Conservation (phyloP, 1,140 invertebrate genomes). For the Oedothorax gibbosus region DNA sequence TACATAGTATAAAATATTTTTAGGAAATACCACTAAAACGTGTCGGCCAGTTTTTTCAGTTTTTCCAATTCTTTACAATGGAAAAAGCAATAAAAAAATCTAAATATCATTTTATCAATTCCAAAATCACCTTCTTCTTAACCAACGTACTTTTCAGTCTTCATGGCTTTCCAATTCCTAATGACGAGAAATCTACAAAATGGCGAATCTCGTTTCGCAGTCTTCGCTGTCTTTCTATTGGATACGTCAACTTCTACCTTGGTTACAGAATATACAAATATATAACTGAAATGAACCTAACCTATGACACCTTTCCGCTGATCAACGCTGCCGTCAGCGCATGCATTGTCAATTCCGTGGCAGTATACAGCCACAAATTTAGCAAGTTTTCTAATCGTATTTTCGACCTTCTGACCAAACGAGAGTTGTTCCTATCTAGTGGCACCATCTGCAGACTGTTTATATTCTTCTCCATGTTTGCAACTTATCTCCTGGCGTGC, state of each 20-base stretch:
- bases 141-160: slow-evolving; percentile 4
- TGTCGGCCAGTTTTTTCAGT: too few species aligned
- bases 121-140: not conserved
- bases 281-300: slow-evolving; percentile 23
- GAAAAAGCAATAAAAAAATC: too few species aligned
- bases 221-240: not conserved
- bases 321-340: slow-evolving; percentile 43
- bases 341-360: slow-evolving; percentile 17
- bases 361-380: slow-evolving; percentile 7
- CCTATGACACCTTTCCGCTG: slow-evolving; percentile 37
- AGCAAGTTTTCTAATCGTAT: slow-evolving; percentile 10
- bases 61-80: too few species aligned
- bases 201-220: not conserved
- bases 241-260: slow-evolving; percentile 25
- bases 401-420: not conserved
- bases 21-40: too few species aligned
- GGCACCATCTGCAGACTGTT: not conserved
- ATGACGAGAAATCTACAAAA: not conserved
- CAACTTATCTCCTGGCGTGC: slow-evolving; percentile 8
- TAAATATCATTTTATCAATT: too few species aligned
- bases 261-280: slow-evolving; percentile 35
- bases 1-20: too few species aligned
- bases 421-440: not conserved
- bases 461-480: not conserved
- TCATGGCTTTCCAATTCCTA: slow-evolving; percentile 25